These are phyloP conservation scores for Stenoptilia bipunctidactyla DNA, from an alignment of 2,888 invertebrate genomes.

Conservation along the genomic window DNA sequence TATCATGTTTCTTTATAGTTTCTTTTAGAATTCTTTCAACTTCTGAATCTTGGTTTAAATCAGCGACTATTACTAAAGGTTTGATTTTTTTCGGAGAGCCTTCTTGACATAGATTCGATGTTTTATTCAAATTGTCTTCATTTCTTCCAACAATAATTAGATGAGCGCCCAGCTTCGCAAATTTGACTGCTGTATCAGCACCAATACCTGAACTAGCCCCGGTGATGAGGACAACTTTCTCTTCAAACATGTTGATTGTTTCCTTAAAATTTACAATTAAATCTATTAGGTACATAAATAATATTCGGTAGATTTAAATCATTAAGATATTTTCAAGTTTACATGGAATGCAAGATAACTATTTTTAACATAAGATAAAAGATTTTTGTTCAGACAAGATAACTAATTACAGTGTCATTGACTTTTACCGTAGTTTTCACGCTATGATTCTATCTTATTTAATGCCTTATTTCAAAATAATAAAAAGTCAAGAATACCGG, in stretches of 20 bases:
- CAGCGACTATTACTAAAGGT: slow-evolving; percentile 10
- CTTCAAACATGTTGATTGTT: slow-evolving; percentile 6
- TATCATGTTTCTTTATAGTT: slow-evolving; percentile 14
- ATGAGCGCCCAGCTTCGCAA: slow-evolving; percentile 14
- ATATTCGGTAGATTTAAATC: too few relatives aligned
- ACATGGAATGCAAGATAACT: too few relatives aligned
- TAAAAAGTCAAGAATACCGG: too few relatives aligned
- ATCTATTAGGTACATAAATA: too few relatives aligned
- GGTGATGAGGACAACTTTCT: slow-evolving; percentile 13
- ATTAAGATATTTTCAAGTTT: too few relatives aligned
- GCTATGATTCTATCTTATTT: too few relatives aligned
- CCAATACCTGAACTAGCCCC: slow-evolving; percentile 19
- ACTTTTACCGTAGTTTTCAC: too few relatives aligned
- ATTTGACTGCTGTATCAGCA: slow-evolving; percentile 13
- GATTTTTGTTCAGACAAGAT: too few relatives aligned
- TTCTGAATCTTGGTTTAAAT: slow-evolving; percentile 14
- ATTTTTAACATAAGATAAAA: too few relatives aligned
- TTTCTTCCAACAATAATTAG: slow-evolving; percentile 16
- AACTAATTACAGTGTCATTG: too few relatives aligned
- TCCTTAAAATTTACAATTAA: too few relatives aligned
- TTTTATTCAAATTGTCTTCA: slow-evolving; percentile 13
- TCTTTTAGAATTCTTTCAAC: slow-evolving; percentile 14
- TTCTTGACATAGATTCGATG: slow-evolving; percentile 9
- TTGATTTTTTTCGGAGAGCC: slow-evolving; percentile 10
- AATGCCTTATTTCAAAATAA: too few relatives aligned